These are phyloP conservation scores for Styela plicata DNA, from an alignment of 23 tunicate genomes.

Conservation along the genomic window DNA sequence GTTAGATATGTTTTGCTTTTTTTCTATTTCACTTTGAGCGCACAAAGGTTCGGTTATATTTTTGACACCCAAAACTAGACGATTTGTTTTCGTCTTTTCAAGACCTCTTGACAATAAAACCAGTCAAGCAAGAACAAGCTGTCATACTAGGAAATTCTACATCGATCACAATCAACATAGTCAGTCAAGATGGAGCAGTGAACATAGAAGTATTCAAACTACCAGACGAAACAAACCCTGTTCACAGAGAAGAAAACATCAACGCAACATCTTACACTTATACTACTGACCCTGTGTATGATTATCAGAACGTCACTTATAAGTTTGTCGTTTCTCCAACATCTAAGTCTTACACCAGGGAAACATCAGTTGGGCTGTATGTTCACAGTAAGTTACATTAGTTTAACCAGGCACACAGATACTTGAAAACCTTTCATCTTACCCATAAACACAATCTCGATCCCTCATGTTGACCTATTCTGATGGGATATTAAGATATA, in stretches of 20 bases:
- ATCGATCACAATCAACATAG: background rate
- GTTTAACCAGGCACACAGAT: too few species aligned
- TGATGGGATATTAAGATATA: too few species aligned
- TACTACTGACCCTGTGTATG: background rate
- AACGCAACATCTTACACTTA: background rate
- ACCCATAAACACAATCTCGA: too few species aligned
- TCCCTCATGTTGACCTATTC: too few species aligned
- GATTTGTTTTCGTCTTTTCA: too few species aligned
- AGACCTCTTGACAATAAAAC: background rate
- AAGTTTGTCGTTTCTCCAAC: background rate
- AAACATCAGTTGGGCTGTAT: background rate
- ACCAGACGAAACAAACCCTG: background rate
- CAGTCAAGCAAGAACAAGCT: background rate
- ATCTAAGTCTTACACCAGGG: background rate
- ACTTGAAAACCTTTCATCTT: too few species aligned
- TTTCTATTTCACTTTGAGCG: too few species aligned
- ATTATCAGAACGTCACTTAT: background rate
- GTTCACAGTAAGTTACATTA: background rate
- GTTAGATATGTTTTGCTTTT: too few species aligned
- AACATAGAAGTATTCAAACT: background rate
- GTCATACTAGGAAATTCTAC: background rate
- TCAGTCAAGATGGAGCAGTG: background rate
- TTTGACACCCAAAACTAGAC: too few species aligned
- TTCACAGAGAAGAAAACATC: background rate
- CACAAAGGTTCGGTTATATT: too few species aligned